These are phyloP conservation scores for Zaprionus africanus DNA, from an alignment of 1,140 invertebrate genomes.

Conservation along the genomic window DNA sequence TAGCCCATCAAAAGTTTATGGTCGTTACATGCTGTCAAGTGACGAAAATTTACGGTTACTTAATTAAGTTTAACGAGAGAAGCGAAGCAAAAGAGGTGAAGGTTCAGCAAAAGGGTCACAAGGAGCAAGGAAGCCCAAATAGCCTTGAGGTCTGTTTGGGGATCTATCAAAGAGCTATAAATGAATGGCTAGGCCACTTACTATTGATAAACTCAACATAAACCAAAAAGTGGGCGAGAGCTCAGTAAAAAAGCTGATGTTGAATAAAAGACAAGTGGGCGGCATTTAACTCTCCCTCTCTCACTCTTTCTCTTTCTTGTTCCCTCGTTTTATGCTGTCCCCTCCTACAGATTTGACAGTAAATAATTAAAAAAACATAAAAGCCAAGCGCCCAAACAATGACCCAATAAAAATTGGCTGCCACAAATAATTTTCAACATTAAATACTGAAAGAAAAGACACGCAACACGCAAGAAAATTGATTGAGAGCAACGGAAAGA, in stretches of 20 bases:
- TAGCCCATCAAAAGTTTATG: conserved; percentile 61
- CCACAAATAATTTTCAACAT: conserved; percentile 50
- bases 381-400: conserved; percentile 42
- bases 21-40: conserved; percentile 52
- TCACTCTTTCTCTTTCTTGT: no score
- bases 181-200: neutral
- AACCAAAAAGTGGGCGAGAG: conserved; percentile 13
- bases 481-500: conserved; percentile 14
- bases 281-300: neutral
- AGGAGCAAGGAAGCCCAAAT: neutral
- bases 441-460: conserved; percentile 35
- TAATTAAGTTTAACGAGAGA: conserved; percentile 59
- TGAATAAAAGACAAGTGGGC: conserved; percentile 25
- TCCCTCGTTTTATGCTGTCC: neutral
- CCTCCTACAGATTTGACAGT: conserved; percentile 18
- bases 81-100: neutral
- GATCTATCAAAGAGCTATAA: neutral
- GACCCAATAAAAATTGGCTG: conserved; percentile 50
- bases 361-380: conserved; percentile 58
- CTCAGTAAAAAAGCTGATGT: conserved; percentile 7
- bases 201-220: neutral
- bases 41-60: conserved; percentile 58
- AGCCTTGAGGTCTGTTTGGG: neutral
- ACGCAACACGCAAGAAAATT: conserved; percentile 28
- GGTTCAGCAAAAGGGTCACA: neutral